phyloP scores from a whole-genome alignment of 2,888 invertebrate species.

The Amphiduros pacificus region DNA sequence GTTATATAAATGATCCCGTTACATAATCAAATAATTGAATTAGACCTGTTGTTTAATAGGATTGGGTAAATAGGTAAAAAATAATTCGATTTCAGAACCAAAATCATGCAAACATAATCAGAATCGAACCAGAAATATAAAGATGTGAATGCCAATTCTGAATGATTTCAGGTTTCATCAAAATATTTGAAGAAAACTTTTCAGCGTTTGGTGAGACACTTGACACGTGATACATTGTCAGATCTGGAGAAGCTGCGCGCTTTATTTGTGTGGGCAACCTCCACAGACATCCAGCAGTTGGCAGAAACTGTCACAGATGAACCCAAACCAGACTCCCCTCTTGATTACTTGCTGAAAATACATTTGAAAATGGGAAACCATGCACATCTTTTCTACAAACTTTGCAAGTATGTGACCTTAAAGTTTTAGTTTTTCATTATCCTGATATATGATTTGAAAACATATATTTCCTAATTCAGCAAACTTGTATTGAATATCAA shows the following conservation, averaged over 20 bases:
- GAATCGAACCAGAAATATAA: no score
- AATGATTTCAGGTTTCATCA: no score
- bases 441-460: not conserved
- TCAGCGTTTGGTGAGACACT: no score
- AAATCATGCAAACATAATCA: no score
- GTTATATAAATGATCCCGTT: no score
- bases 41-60: no score
- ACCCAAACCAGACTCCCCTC: not conserved
- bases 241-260: not conserved
- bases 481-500: not conserved
- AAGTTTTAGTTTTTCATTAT: not conserved
- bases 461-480: not conserved
- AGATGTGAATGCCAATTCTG: no score
- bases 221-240: no score
- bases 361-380: slow-evolving; percentile 7
- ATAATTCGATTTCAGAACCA: no score
- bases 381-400: not conserved
- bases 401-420: slow-evolving; percentile 3
- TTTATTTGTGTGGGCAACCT: not conserved
- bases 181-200: no score
- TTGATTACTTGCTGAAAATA: slow-evolving; percentile 2
- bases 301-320: not conserved
- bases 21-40: no score
- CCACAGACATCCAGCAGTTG: not conserved
- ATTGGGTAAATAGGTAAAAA: no score